Evolutionary conservation across 2,797 vertebrate species (phyloP).

Genomic region (Todus mexicanus): DNA sequence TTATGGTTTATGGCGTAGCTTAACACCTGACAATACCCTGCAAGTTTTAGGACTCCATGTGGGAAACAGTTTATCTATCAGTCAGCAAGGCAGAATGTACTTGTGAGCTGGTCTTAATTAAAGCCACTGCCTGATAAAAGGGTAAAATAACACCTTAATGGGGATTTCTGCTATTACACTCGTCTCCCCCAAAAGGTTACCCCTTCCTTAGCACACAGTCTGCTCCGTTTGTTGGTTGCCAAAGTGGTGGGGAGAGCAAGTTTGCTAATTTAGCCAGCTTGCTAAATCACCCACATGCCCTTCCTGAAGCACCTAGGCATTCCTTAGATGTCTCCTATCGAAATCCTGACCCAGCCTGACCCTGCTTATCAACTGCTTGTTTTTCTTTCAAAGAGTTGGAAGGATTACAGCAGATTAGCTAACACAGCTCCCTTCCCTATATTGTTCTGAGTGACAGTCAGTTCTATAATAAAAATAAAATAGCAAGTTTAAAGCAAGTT

Average conservation of each 20-base stretch:
- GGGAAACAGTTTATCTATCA: not conserved
- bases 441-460: not conserved
- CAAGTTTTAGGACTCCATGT: not conserved
- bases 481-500: not conserved
- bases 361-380: slow-evolving; percentile 50
- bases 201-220: not conserved
- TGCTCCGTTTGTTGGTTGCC: not conserved
- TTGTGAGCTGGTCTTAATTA: not conserved
- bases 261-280: not conserved
- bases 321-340: slow-evolving; percentile 54
- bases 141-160: accelerated
- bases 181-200: not conserved
- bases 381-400: slow-evolving; percentile 47
- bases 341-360: slow-evolving; percentile 58
- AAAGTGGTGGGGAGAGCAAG: not conserved
- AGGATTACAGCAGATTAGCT: slow-evolving; percentile 62
- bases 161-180: not conserved
- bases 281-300: slow-evolving; percentile 23
- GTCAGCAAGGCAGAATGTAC: not conserved
- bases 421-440: not conserved
- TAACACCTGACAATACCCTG: not conserved
- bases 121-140: not conserved
- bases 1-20: not conserved
- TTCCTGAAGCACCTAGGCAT: slow-evolving; percentile 61
- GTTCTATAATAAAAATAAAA: slow-evolving; percentile 15